phyloP scores from a whole-genome alignment of 2,113 vertebrate species.

The Zosterops borbonicus region DNA sequence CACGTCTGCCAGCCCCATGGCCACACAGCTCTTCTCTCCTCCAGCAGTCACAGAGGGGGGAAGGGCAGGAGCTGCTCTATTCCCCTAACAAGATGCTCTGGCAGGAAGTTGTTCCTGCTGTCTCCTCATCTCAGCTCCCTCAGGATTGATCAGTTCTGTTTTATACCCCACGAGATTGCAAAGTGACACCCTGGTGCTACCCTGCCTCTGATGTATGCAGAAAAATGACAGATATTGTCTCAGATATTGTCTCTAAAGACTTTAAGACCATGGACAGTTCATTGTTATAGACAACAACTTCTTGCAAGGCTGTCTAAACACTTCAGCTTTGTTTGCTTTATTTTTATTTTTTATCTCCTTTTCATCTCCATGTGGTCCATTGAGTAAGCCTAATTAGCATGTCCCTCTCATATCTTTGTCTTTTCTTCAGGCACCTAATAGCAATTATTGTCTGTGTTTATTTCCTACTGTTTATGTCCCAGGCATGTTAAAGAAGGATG shows the following conservation, averaged over 20 bases:
- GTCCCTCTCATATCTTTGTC: neutral
- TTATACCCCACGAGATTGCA: neutral
- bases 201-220: neutral
- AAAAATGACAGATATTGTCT: neutral
- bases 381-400: neutral
- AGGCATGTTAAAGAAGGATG: neutral
- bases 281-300: neutral
- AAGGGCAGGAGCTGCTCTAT: neutral
- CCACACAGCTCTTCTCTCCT: neutral
- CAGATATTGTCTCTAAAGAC: neutral
- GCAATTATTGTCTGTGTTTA: neutral
- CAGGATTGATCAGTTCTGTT: neutral
- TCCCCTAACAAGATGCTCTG: neutral
- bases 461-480: neutral
- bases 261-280: neutral
- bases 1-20: neutral
- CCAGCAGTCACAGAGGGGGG: accelerated
- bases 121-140: neutral
- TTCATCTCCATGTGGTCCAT: neutral
- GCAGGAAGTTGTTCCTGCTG: neutral
- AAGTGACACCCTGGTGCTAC: neutral
- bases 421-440: neutral
- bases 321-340: neutral
- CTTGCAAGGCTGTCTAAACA: neutral
- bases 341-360: neutral